phyloP scores from a whole-genome alignment of 2,797 vertebrate species.

The Leontocebus nigricollis region DNA sequence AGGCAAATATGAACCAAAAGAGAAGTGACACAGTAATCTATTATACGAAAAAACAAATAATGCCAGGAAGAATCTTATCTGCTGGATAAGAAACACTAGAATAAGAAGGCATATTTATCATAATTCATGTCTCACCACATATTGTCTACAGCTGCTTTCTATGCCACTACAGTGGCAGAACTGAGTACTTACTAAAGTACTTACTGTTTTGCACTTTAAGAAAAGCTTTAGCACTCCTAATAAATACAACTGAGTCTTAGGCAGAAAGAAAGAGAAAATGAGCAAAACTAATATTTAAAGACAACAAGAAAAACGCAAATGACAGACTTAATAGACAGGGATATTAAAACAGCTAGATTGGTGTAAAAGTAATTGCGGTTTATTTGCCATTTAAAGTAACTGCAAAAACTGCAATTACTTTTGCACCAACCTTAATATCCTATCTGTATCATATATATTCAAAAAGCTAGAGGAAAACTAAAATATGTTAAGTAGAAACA shows the following conservation, averaged over 20 bases:
- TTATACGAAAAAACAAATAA: neutral
- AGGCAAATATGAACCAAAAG: neutral
- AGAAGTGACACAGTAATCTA: neutral
- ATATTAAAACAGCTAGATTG: neutral
- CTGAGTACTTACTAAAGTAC: neutral
- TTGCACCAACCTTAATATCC: neutral
- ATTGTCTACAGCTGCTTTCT: neutral
- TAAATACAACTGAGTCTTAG: neutral
- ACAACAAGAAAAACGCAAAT: neutral
- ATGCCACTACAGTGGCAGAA: neutral
- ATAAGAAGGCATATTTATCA: neutral
- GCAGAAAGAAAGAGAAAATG: neutral
- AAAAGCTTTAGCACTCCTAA: neutral
- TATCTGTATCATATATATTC: neutral
- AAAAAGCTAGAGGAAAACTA: neutral
- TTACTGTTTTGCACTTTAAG: neutral
- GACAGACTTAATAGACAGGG: neutral
- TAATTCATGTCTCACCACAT: neutral
- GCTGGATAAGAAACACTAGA: neutral
- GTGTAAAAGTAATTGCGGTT: neutral
- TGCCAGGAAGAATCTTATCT: neutral
- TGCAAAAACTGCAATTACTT: neutral
- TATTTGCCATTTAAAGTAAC: neutral
- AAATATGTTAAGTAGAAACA: neutral
- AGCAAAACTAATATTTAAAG: neutral